Conservation (phyloP, 2,888 invertebrate species). For the Drosophila atripex region DNA sequence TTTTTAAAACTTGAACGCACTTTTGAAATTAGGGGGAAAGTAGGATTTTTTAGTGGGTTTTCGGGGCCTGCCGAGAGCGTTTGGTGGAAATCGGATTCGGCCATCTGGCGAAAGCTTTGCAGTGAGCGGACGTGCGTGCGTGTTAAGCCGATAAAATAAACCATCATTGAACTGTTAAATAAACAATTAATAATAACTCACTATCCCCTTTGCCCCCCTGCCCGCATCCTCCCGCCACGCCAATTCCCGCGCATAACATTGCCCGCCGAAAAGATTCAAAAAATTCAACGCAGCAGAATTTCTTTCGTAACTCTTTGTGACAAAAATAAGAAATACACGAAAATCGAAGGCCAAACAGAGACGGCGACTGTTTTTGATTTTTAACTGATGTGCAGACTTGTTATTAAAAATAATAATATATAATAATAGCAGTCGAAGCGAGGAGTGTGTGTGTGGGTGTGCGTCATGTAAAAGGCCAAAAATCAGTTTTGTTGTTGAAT, state of each 20-base stretch:
- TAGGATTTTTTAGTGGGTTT: background rate
- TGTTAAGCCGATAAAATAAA: conserved; percentile 1
- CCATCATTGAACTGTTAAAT: background rate
- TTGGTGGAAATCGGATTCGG: background rate
- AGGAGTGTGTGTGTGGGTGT: conserved; percentile 8
- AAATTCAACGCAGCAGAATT: background rate
- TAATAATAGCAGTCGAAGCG: background rate
- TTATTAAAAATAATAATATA: conserved; percentile 3
- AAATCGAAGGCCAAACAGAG: conserved; percentile 26
- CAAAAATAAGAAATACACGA: conserved; percentile 7
- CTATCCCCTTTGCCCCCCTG: background rate
- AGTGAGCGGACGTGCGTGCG: conserved; percentile 3
- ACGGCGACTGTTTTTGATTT: conserved; percentile 10
- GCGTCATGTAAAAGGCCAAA: conserved; percentile 6
- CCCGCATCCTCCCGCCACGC: conserved; percentile 2
- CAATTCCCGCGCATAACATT: background rate
- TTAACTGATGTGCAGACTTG: conserved; percentile 4
- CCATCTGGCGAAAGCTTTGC: background rate
- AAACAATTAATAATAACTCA: conserved; percentile 1
- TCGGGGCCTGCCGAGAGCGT: background rate
- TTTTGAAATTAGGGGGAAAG: no score
- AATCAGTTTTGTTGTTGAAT: conserved; percentile 2
- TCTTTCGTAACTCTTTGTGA: conserved; percentile 13
- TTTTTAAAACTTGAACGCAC: no score
- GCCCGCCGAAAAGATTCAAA: background rate